phyloP scores from a whole-genome alignment of 2,113 vertebrate genomes.

The Jacana jacana region DNA sequence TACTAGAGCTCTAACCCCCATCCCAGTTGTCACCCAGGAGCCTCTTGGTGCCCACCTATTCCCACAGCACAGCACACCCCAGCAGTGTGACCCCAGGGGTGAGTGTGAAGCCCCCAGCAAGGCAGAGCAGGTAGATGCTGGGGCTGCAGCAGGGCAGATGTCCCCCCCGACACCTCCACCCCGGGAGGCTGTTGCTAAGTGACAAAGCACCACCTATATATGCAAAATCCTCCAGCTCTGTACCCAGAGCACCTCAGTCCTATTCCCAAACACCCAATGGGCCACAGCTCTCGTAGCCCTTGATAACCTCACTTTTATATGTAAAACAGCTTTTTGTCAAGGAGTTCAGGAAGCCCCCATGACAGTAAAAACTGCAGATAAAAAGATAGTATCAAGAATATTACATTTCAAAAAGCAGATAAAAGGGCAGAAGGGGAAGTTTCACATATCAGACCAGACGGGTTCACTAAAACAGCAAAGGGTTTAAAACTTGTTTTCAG shows the following conservation, averaged over 20 bases:
- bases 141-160: not conserved
- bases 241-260: not conserved
- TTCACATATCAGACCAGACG: not conserved
- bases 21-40: not conserved
- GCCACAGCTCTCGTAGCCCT: not conserved
- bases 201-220: not conserved
- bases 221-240: not conserved
- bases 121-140: not conserved
- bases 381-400: not conserved
- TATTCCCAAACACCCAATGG: not conserved
- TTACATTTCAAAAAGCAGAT: not conserved
- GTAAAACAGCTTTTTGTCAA: not conserved
- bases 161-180: not conserved
- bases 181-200: conserved; percentile 25
- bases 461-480: not conserved
- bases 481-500: not conserved
- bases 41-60: not conserved
- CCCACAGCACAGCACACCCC: accelerated
- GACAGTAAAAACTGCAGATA: not conserved
- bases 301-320: not conserved
- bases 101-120: accelerated
- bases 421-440: not conserved
- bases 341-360: not conserved
- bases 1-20: not conserved
- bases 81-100: accelerated